These are phyloP conservation scores for Scaptodrosophila lebanonensis DNA, from an alignment of 1,140 invertebrate genomes.

Conservation along the genomic window DNA sequence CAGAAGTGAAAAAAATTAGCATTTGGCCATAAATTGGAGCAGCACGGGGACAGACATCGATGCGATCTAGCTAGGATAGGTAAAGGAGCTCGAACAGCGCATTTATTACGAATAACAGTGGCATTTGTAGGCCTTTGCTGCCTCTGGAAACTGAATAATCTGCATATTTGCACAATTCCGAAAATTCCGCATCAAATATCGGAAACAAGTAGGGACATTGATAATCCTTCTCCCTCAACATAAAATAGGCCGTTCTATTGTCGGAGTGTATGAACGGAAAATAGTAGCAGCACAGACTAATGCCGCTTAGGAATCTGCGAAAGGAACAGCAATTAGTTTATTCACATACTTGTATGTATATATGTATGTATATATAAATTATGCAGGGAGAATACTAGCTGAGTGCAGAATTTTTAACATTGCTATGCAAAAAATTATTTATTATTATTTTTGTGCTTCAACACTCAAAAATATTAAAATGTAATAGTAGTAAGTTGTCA, in stretches of 20 bases:
- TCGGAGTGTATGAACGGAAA: background rate
- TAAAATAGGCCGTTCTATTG: background rate
- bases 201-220: background rate
- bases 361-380: too few relatives aligned
- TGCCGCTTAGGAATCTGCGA: constrained; percentile 18
- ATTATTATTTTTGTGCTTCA: too few relatives aligned
- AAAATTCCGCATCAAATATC: background rate
- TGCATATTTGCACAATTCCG: background rate
- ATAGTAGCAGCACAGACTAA: constrained; percentile 14
- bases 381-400: too few relatives aligned
- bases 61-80: constrained; percentile 30
- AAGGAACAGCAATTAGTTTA: too few relatives aligned
- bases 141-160: background rate
- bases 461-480: too few relatives aligned
- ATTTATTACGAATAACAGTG: too few relatives aligned
- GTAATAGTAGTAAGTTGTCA: too few relatives aligned
- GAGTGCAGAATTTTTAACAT: too few relatives aligned
- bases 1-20: constrained; percentile 65
- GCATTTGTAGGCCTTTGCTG: too few relatives aligned
- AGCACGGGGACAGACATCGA: too few relatives aligned
- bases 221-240: background rate
- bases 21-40: constrained; percentile 63
- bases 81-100: background rate
- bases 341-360: too few relatives aligned
- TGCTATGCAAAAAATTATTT: too few relatives aligned